Percentiles rank a stretch among this genome's conserved stretches.
phyloP scores from a whole-genome alignment of 2,113 vertebrate species.

The Carollia perspicillata region DNA sequence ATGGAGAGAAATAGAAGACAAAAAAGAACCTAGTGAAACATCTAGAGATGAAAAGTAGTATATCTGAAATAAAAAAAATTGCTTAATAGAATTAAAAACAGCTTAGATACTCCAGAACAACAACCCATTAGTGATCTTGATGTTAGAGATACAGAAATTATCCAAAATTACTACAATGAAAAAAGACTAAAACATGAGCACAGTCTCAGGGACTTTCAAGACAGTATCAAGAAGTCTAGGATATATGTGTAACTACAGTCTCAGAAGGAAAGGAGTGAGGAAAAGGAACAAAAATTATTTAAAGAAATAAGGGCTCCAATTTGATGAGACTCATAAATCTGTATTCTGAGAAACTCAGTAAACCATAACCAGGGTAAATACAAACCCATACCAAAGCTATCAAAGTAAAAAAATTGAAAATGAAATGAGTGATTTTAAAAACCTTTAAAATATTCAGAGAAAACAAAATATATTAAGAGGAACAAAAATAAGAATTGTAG shows the following conservation, averaged over 20 bases:
- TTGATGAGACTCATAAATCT: not conserved
- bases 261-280: not conserved
- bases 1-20: not conserved
- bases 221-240: not conserved
- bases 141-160: not conserved
- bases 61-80: not conserved
- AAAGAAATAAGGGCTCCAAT: not conserved
- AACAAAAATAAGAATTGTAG: not conserved
- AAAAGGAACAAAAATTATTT: not conserved
- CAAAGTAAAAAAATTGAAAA: conserved; percentile 9
- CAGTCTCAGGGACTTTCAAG: not conserved
- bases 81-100: not conserved
- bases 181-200: not conserved
- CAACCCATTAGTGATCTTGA: not conserved
- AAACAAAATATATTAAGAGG: not conserved
- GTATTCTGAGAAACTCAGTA: not conserved
- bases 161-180: not conserved
- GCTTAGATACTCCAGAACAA: not conserved
- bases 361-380: not conserved
- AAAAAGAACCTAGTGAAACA: not conserved
- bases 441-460: conserved; percentile 21
- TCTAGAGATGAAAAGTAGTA: conserved; percentile 35
- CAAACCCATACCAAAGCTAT: not conserved
- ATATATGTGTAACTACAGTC: not conserved
- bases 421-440: not conserved